Evolutionary conservation across 2,888 invertebrate species (phyloP).

Genomic region (Nowickia ferox): DNA sequence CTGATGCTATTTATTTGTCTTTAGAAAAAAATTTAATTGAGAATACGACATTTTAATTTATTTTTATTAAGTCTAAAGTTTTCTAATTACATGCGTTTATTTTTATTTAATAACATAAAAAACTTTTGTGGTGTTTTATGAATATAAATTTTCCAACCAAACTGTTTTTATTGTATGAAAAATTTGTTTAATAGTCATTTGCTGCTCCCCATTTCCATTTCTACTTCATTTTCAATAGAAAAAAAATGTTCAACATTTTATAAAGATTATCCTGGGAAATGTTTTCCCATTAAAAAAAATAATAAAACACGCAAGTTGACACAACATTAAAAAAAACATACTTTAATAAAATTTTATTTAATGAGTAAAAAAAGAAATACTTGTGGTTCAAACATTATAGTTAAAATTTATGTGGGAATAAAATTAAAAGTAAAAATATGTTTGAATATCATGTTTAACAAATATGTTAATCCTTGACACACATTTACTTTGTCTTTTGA

Average conservation of each 20-base stretch:
- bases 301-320: constrained; percentile 6
- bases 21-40: too few relatives aligned
- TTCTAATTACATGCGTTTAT: too few relatives aligned
- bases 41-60: too few relatives aligned
- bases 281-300: background rate
- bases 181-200: too few relatives aligned
- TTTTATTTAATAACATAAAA: too few relatives aligned
- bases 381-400: constrained; percentile 30
- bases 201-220: background rate
- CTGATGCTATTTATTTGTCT: too few relatives aligned
- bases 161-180: background rate
- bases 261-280: constrained; percentile 15
- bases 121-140: too few relatives aligned
- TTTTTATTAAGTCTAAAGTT: too few relatives aligned
- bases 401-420: constrained; percentile 10
- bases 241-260: constrained; percentile 3
- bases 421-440: background rate
- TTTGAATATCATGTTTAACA: constrained; percentile 32
- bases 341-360: constrained; percentile 35
- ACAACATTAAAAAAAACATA: background rate
- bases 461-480: constrained; percentile 49
- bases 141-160: background rate
- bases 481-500: constrained; percentile 1
- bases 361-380: background rate
- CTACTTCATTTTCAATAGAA: constrained; percentile 32